Conservation (phyloP, 2,888 invertebrate genomes). For the Lithodes maja region DNA sequence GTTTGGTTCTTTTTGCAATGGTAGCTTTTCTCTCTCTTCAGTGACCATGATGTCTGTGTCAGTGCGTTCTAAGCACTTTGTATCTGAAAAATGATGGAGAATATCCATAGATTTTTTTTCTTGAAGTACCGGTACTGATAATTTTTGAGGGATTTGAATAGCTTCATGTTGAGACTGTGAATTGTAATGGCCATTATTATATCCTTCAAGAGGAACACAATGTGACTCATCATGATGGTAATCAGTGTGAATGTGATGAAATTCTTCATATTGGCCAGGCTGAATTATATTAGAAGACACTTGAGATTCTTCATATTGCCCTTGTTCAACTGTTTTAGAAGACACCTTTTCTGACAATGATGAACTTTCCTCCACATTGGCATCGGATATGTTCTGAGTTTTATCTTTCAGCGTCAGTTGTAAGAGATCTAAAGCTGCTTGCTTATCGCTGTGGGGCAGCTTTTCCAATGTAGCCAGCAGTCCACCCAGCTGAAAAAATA, state of each 20-base stretch:
- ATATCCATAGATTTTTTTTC: slow-evolving; percentile 37
- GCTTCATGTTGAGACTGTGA: background rate
- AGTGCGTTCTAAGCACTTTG: background rate
- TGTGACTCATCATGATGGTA: background rate
- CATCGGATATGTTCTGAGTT: background rate
- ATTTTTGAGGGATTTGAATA: background rate
- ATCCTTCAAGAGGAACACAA: background rate
- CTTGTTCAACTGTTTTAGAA: too few relatives aligned
- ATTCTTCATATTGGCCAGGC: background rate
- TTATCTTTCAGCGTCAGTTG: slow-evolving; percentile 39
- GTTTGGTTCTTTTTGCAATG: slow-evolving; percentile 11
- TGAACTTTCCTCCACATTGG: background rate
- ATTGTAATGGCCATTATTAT: slow-evolving; percentile 9
- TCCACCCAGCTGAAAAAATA: slow-evolving; percentile 46
- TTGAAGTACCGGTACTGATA: background rate
- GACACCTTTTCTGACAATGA: background rate
- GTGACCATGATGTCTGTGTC: background rate
- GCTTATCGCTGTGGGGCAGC: slow-evolving; percentile 44
- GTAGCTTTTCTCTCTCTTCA: background rate
- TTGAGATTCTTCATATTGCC: too few relatives aligned
- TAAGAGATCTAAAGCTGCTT: slow-evolving; percentile 49
- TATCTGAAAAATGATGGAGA: slow-evolving; percentile 30
- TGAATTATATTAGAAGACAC: background rate
- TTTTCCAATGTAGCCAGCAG: slow-evolving; percentile 50
- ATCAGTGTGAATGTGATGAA: background rate